phyloP scores from a whole-genome alignment of 2,888 invertebrate species.

The Synanthedon myopaeformis region DNA sequence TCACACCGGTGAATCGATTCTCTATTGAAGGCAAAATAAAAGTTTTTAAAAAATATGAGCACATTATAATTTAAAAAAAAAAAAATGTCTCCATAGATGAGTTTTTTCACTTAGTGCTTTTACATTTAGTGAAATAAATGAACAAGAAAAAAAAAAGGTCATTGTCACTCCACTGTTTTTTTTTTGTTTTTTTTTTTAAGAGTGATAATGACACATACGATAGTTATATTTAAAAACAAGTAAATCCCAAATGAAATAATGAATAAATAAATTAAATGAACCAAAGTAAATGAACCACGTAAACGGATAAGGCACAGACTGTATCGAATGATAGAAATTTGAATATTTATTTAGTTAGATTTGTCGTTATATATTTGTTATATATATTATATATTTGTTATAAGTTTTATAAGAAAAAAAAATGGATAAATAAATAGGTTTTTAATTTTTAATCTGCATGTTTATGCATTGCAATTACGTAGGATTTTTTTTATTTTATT shows the following conservation, averaged over 20 bases:
- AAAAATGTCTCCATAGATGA: neutral
- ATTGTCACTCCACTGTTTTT: no score
- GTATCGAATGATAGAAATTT: slow-evolving; percentile 17
- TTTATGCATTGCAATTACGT: neutral
- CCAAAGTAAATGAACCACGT: slow-evolving; percentile 3
- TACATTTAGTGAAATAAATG: no score
- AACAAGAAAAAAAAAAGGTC: no score
- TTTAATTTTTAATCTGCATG: neutral
- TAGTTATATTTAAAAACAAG: no score
- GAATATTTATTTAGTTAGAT: slow-evolving; percentile 12
- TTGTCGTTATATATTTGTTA: neutral
- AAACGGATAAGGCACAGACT: slow-evolving; percentile 22
- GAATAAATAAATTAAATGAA: neutral
- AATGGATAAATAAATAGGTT: neutral
- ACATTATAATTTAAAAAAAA: neutral
- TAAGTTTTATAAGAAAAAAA: neutral
- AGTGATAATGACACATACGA: no score
- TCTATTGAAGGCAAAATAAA: no score
- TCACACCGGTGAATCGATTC: no score
- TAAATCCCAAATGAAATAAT: no score
- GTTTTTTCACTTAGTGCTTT: no score
- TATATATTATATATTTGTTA: neutral
- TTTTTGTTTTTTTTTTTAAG: no score
- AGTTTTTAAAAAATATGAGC: no score
- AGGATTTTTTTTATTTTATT: neutral